Conservation (phyloP, 2,797 vertebrate species). For the Euphonia xanthogaster region DNA sequence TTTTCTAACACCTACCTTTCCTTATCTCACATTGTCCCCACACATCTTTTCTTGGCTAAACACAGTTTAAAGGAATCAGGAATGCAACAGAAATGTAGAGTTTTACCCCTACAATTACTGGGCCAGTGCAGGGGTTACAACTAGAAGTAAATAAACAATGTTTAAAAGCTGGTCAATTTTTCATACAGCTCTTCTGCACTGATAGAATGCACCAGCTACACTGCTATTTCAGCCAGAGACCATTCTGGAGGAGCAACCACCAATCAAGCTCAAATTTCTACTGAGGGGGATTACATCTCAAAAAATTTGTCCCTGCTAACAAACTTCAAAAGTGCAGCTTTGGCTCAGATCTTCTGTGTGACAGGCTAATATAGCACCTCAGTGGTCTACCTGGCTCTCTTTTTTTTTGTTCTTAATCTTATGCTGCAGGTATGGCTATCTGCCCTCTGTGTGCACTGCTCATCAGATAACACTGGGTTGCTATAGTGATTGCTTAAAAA, state of each 20-base stretch:
- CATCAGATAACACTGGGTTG: slow-evolving; percentile 33
- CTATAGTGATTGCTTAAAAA: slow-evolving; percentile 49
- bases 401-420: not conserved
- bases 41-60: not conserved
- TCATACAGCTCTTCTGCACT: not conserved
- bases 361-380: not conserved
- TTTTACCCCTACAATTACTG: not conserved
- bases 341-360: not conserved
- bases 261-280: not conserved
- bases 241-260: not conserved
- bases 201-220: not conserved
- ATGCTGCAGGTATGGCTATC: not conserved
- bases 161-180: not conserved
- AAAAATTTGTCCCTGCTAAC: not conserved
- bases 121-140: not conserved
- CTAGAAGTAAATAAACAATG: not conserved
- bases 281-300: not conserved
- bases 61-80: not conserved
- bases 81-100: not conserved
- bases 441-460: not conserved
- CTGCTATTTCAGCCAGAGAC: not conserved
- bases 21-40: not conserved
- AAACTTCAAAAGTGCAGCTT: not conserved
- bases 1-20: not conserved
- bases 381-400: not conserved